Conservation (phyloP, 1,140 invertebrate species). For the Orius insidiosus region DNA sequence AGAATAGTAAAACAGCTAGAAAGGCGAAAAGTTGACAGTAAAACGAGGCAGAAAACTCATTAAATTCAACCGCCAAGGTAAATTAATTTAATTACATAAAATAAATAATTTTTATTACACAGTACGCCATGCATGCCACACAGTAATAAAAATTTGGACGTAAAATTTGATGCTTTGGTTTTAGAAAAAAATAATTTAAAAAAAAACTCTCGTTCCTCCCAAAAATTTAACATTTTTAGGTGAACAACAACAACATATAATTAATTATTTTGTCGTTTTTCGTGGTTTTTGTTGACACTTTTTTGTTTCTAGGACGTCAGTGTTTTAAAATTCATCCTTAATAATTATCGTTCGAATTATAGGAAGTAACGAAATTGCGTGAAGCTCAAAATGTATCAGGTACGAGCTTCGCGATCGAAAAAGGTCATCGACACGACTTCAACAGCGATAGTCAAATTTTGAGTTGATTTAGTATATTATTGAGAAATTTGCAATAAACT, state of each 20-base stretch:
- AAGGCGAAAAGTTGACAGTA: conserved; percentile 14
- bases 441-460: not conserved
- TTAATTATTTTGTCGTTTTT: too few species aligned
- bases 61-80: conserved; percentile 16
- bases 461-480: not conserved
- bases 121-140: too few species aligned
- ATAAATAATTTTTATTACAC: too few species aligned
- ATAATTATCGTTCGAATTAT: conserved; percentile 9
- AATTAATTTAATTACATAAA: too few species aligned
- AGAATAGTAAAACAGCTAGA: conserved; percentile 15
- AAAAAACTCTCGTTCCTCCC: too few species aligned
- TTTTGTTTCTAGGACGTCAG: conserved; percentile 11
- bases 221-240: too few species aligned
- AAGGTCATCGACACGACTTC: conserved; percentile 5
- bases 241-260: too few species aligned
- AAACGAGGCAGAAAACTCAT: conserved; percentile 11
- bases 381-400: conserved; percentile 16
- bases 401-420: conserved; percentile 16
- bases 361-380: conserved; percentile 12
- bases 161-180: too few species aligned
- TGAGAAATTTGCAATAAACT: not conserved
- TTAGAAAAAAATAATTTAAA: too few species aligned
- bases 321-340: conserved; percentile 4
- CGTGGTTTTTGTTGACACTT: too few species aligned
- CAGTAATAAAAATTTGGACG: too few species aligned